Evolutionary conservation across 2,113 vertebrate species (phyloP), one percentile per base, ranked within the genome.

Genomic region (Terrapene triunguis): DNA sequence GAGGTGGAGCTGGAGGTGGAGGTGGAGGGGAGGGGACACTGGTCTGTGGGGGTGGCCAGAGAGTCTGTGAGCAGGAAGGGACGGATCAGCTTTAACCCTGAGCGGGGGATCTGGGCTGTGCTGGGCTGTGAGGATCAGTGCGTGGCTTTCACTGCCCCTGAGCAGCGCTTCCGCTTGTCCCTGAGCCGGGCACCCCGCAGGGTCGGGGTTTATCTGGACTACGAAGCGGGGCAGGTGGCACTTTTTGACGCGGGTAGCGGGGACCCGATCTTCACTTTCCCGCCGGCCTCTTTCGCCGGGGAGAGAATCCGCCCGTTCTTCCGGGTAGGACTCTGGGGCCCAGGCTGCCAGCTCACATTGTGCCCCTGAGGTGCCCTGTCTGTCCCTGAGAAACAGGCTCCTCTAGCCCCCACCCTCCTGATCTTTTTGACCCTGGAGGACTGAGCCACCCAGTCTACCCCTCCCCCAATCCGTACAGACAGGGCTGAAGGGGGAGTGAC

Each of bases 171-270:
- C 32, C 27, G 4, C 59, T 14, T 65, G 59, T 35, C 14, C 13
- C 32, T 35, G 59, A 12, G 11, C 5, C 32, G 32, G 59, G 14
- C 10, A 16, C 14, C 59, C 59, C 2, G 1, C 27, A 35, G 14
- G 27, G 5, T 65, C 13, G 3, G 59, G 59, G 59, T 32, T 29
- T 65, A 6, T 65, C 59, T 65, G 59, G 59, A 65, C 14, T 65
- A 8, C 2, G 32, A 65, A 35, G 29, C 2, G 13, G 27, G 59
- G 14, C 11, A 7, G 59, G 59, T 65, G 24, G 8, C 80, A 2
- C 83, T 96, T 88, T 97, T 95, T 55, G 90, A 55, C 54, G 57
- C 90, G 5, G 88, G 80, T 3, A 3, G 93, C 47, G 21, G 32
- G 16, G 76, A 62, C 74, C 85, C n/a, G 2, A 65, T 93, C 62